Evolutionary conservation across 2,888 invertebrate genomes (phyloP).

Genomic region (Leistus spinibarbis): DNA sequence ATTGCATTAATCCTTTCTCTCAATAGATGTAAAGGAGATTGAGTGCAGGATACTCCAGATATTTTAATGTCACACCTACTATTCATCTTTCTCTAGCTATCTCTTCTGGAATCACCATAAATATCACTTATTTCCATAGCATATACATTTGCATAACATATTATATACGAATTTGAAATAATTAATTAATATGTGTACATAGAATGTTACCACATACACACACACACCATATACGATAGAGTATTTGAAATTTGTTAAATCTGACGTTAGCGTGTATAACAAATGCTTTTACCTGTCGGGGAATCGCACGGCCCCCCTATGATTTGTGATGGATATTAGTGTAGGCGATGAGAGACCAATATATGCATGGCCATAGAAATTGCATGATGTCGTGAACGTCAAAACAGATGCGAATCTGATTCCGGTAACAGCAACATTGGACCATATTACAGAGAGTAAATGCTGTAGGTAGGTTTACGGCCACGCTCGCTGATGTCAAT

Average conservation of each 20-base stretch:
- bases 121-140: too few relatives aligned
- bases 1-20: too few relatives aligned
- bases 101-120: too few relatives aligned
- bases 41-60: too few relatives aligned
- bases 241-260: not conserved
- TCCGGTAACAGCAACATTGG: not conserved
- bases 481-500: not conserved
- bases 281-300: not conserved
- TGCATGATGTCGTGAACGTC: not conserved
- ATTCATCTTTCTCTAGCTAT: too few relatives aligned
- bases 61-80: too few relatives aligned
- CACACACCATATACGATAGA: not conserved
- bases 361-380: not conserved
- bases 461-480: not conserved
- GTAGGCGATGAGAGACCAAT: not conserved
- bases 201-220: not conserved
- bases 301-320: not conserved
- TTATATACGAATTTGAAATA: not conserved
- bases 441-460: not conserved
- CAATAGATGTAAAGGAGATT: too few relatives aligned
- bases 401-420: not conserved
- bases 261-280: not conserved
- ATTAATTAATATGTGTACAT: not conserved
- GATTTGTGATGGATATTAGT: not conserved
- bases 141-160: too few relatives aligned